These are phyloP conservation scores for Drusus annulatus DNA, from an alignment of 1,140 invertebrate genomes.

Conservation along the genomic window DNA sequence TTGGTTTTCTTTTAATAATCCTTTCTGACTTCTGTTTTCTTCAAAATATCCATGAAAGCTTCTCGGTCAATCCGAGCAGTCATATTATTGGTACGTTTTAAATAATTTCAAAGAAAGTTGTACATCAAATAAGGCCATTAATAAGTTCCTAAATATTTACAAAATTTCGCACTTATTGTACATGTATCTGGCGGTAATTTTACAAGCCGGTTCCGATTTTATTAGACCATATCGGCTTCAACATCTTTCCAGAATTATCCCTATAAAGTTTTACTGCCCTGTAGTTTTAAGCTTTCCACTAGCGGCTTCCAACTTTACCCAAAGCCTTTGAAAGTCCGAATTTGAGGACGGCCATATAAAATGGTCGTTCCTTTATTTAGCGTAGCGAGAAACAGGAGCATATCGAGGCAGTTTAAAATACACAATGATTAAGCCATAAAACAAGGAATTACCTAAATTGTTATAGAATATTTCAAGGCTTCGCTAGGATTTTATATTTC, in stretches of 20 bases:
- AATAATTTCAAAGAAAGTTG: too few relatives aligned
- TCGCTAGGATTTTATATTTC: constrained; percentile 15
- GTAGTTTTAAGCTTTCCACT: neutral
- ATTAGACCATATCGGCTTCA: constrained; percentile 6
- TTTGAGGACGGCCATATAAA: constrained; percentile 10
- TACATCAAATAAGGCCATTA: too few relatives aligned
- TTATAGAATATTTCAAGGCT: neutral
- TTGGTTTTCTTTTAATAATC: too few relatives aligned
- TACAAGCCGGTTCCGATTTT: neutral
- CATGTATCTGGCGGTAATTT: too few relatives aligned
- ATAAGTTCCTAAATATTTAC: too few relatives aligned
- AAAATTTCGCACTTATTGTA: too few relatives aligned
- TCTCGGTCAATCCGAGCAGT: too few relatives aligned
- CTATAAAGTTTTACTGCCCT: constrained; percentile 13
- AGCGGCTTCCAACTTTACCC: constrained; percentile 4
- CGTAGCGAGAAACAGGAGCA: constrained; percentile 19
- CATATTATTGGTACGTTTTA: too few relatives aligned
- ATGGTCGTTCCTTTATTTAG: neutral
- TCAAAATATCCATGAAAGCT: too few relatives aligned
- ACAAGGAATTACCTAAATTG: constrained; percentile 18
- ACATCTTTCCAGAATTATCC: neutral
- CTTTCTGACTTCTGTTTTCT: too few relatives aligned
- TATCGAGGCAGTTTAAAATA: neutral
- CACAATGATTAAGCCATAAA: constrained; percentile 14
- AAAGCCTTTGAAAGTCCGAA: neutral